Evolutionary conservation across 2,888 invertebrate species (phyloP).

Genomic region (Melipona bicolor): DNA sequence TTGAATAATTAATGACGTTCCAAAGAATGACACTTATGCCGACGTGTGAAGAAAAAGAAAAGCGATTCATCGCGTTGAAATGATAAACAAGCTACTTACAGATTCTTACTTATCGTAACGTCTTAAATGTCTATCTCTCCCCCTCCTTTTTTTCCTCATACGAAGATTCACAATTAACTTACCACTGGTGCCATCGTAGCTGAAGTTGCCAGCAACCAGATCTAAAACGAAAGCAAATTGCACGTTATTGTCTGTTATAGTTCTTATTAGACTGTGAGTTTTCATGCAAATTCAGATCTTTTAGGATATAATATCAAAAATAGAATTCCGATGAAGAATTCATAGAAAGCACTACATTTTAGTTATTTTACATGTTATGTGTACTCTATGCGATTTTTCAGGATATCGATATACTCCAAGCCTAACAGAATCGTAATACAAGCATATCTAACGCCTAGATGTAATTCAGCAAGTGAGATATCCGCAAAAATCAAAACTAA

Average conservation of each 20-base stretch:
- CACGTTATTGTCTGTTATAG: too few relatives aligned
- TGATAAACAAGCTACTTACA: neutral
- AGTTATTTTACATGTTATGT: neutral
- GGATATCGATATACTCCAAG: too few relatives aligned
- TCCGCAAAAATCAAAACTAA: neutral
- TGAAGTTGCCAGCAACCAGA: slow-evolving; percentile 58
- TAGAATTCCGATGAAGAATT: too few relatives aligned
- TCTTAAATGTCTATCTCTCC: neutral
- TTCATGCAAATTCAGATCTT: neutral
- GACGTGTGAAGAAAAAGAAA: neutral
- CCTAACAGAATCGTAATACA: too few relatives aligned
- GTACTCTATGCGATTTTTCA: neutral
- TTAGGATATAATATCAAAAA: neutral
- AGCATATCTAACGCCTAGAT: neutral
- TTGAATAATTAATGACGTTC: neutral
- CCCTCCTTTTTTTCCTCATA: neutral
- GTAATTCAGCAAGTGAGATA: neutral
- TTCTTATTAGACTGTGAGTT: neutral
- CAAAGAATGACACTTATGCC: neutral
- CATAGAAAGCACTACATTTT: too few relatives aligned
- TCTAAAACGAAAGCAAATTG: slow-evolving; percentile 48
- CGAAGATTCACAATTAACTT: slow-evolving; percentile 23
- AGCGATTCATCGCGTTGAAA: neutral
- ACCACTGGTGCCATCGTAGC: slow-evolving; percentile 71
- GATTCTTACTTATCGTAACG: neutral